Evolutionary conservation across 2,797 vertebrate species (phyloP).

Genomic region (Eidolon dupreanum): DNA sequence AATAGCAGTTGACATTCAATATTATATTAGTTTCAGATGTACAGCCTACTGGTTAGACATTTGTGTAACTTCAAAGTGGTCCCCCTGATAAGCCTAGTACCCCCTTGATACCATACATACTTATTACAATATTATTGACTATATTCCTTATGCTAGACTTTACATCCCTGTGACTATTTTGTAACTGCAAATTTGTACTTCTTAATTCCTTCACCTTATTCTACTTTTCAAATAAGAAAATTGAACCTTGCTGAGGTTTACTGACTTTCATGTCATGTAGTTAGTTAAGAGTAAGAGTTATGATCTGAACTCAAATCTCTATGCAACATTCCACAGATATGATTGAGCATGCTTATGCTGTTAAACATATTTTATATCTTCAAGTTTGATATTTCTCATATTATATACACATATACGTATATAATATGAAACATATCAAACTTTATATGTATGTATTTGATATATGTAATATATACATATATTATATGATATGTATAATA

Average conservation of each 20-base stretch:
- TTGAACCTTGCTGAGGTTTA: not conserved
- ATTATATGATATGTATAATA: not conserved
- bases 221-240: not conserved
- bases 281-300: not conserved
- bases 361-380: conserved; percentile 11
- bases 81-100: not conserved
- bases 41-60: not conserved
- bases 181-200: not conserved
- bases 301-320: not conserved
- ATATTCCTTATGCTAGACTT: not conserved
- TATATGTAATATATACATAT: not conserved
- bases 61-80: not conserved
- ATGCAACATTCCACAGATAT: not conserved
- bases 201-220: not conserved
- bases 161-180: not conserved
- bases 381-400: not conserved
- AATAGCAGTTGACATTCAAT: not conserved
- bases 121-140: not conserved
- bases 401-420: not conserved
- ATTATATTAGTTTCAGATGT: not conserved
- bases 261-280: not conserved
- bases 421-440: not conserved
- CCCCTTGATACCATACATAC: not conserved
- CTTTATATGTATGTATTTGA: not conserved
- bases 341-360: not conserved